Evolutionary conservation across 2,797 vertebrate genomes (phyloP).

Genomic region (Oophaga sylvatica): DNA sequence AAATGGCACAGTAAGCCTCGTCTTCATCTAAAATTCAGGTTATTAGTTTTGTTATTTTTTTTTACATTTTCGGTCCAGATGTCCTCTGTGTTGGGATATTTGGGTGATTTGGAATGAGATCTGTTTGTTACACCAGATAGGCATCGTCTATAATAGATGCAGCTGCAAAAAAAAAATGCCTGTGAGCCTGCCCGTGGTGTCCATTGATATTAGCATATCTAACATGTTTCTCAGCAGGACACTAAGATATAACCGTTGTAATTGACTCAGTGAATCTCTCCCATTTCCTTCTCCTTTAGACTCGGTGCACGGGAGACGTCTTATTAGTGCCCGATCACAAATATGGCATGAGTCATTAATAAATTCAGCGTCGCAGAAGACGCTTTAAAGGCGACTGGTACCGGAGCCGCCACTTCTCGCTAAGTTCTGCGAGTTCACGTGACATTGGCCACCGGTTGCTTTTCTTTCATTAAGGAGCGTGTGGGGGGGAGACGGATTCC

Average conservation of each 20-base stretch:
- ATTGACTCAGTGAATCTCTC: conserved; percentile 79
- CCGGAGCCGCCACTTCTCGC: conserved; percentile 11
- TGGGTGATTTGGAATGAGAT: conserved; percentile 70
- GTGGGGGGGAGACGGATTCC: too few species aligned
- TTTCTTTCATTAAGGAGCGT: background rate
- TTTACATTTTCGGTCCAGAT: conserved; percentile 24
- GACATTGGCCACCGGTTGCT: background rate
- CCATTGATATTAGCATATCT: conserved; percentile 82
- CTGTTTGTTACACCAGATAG: conserved; percentile 68
- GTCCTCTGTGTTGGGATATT: conserved; percentile 37
- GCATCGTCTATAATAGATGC: conserved; percentile 86
- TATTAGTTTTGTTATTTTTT: background rate
- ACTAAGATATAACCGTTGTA: conserved; percentile 81
- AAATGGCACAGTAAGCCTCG: background rate
- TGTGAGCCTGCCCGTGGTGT: conserved; percentile 77
- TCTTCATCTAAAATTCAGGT: conserved; percentile 22
- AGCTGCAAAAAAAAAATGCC: conserved; percentile 73
- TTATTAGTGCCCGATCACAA: conserved; percentile 62
- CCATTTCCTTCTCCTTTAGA: conserved; percentile 65
- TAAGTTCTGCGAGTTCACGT: conserved; percentile 5
- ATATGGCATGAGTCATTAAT: conserved; percentile 52
- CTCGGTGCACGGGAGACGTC: conserved; percentile 71
- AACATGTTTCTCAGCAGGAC: conserved; percentile 84
- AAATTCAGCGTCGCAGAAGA: conserved; percentile 18
- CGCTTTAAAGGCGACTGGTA: conserved; percentile 20